Evolutionary conservation across 1,140 invertebrate genomes (phyloP), one percentile per base, ranked within the genome.

Genomic region (Tetramorium alpestre): DNA sequence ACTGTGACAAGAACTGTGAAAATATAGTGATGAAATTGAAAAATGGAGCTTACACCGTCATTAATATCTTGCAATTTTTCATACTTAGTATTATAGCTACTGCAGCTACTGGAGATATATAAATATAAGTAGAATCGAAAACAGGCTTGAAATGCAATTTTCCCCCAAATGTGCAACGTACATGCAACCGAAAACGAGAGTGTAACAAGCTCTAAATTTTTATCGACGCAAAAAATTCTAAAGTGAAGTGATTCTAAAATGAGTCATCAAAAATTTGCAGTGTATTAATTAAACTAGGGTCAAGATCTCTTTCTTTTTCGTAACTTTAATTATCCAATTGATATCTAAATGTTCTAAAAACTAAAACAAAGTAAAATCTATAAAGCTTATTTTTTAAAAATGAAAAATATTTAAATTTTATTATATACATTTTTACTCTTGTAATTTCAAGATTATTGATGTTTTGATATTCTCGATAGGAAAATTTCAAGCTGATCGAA

Each of bases 191-290:
- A 70, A 76, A 76, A 87, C 56, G 58, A 70, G 49, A 65, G 88
- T 89, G 78, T 89, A 89, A 85, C 89, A 62, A 80, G 89, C 85
- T 89, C 88, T 56, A 28, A 67, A 67, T 8, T 58, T 60, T 81
- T 28, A 49, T 22, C 28, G 56, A 80, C 22, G 3, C 25, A n/a
- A 82, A n/a, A 5, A 60, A 25, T 33, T 81, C 8, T 70, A 16
- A 33, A 33, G 33, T 47, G 3, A 44, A 38, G 28, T 47, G 13
- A 75, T 54, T 56, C 18, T 13, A 70, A 58, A 70, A 81, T 44
- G 70, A 44, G 22, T 56, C 33, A 4, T 5, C 38, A 58, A 28
- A 81, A 56, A 28, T 33, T 28, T n/a, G 6, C 10, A 56, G 0
- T 16, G 7, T 65, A 51, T 44, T 22, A 38, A 44, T 5, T 41